Conservation (phyloP, 1,140 invertebrate genomes). For the Homarus americanus region DNA sequence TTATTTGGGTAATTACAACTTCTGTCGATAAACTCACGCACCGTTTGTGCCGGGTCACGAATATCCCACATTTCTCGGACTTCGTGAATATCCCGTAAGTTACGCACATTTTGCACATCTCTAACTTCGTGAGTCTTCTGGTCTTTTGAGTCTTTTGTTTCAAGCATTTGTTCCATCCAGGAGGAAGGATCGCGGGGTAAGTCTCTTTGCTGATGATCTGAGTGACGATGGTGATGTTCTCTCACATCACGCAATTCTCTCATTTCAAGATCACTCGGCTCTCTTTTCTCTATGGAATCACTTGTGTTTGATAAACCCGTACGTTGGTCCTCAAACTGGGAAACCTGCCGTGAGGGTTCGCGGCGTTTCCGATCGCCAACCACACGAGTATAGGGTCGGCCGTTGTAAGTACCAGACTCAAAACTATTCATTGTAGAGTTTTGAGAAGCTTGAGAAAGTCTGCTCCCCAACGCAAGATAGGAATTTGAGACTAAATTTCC, state of each 20-base stretch:
- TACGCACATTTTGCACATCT: slow-evolving; percentile 44
- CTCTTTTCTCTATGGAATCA: slow-evolving; percentile 56
- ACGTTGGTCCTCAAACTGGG: slow-evolving; percentile 54
- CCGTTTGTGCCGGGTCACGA: slow-evolving; percentile 59
- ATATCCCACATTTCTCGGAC: slow-evolving; percentile 63
- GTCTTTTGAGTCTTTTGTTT: slow-evolving; percentile 51
- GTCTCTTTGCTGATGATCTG: slow-evolving; percentile 40
- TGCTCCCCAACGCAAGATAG: slow-evolving; percentile 24
- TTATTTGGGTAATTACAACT: slow-evolving; percentile 59
- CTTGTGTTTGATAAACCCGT: slow-evolving; percentile 3
- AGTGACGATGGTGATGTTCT: slow-evolving; percentile 36
- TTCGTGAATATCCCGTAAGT: slow-evolving; percentile 44
- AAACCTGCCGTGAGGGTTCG: slow-evolving; percentile 9
- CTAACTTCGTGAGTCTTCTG: slow-evolving; percentile 46
- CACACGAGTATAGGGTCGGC: slow-evolving; percentile 31
- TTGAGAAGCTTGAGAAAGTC: slow-evolving; percentile 22
- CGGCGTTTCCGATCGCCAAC: slow-evolving; percentile 37
- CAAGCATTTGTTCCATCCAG: slow-evolving; percentile 38
- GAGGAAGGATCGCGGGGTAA: slow-evolving; percentile 22
- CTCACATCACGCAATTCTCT: slow-evolving; percentile 33
- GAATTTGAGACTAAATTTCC: slow-evolving; percentile 20
- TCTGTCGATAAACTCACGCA: slow-evolving; percentile 62
- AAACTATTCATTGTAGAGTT: slow-evolving; percentile 28
- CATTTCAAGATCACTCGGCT: slow-evolving; percentile 56
- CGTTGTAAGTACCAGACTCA: slow-evolving; percentile 50